Percentiles rank a stretch among this genome's conserved stretches.
Conservation (phyloP, 1,140 invertebrate species). For the Ips nitidus region DNA sequence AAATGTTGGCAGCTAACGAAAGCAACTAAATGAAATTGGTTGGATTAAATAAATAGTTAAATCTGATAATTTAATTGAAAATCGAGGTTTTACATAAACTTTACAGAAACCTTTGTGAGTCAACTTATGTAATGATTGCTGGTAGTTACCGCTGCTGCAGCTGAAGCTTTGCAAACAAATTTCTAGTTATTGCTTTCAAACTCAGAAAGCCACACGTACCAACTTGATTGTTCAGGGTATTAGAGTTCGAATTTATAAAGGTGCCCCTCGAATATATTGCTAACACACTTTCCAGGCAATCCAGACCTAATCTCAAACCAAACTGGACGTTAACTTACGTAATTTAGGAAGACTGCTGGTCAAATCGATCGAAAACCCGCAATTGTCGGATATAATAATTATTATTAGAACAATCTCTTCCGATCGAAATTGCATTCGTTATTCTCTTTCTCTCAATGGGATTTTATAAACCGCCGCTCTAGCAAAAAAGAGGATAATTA, state of each 20-base stretch:
- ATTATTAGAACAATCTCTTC: not conserved
- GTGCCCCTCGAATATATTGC: slow-evolving; percentile 3
- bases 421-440: not conserved
- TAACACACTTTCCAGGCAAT: slow-evolving; percentile 1
- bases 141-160: not conserved
- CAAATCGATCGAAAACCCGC: not conserved
- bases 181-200: slow-evolving; percentile 18
- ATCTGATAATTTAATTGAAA: slow-evolving; percentile 13
- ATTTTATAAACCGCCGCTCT: not conserved
- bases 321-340: slow-evolving; percentile 9
- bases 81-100: slow-evolving; percentile 7
- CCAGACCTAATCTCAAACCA: slow-evolving; percentile 10
- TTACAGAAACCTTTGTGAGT: not conserved
- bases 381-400: not conserved
- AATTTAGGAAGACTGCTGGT: slow-evolving; percentile 6
- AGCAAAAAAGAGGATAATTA: not conserved
- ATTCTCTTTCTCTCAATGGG: not conserved
- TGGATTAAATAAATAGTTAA: not conserved
- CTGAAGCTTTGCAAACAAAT: slow-evolving; percentile 6
- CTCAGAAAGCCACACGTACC: slow-evolving; percentile 17
- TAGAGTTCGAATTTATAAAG: slow-evolving; percentile 19
- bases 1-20: slow-evolving; percentile 10
- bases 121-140: too few relatives aligned
- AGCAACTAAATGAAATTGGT: not conserved
- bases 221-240: slow-evolving; percentile 25